Base-by-base conservation (phyloP, 2,113 vertebrate genomes). In the Isichthys henryi region DNA sequence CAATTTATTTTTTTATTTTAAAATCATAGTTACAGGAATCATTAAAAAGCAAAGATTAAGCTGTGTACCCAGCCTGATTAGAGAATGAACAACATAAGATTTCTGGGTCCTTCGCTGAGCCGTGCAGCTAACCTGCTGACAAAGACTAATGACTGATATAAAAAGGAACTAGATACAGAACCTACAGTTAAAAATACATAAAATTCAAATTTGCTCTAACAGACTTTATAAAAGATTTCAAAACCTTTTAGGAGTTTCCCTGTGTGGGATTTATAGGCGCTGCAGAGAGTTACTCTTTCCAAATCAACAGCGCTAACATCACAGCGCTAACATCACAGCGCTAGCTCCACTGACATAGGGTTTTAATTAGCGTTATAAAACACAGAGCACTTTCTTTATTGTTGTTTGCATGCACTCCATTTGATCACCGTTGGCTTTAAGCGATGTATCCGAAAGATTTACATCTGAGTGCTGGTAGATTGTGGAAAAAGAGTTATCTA, bases 261-360 rank as follows among this genome's bases (percentile, higher is more conserved):
- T 49, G n/a, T 48, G 5, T 27, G 23, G 6, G 83, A 50, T 49
- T 86, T 86, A 86, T 43, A 43, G 74, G 5, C 27, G 80, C 77
- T 89, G 88, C 27, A 21, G 50, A 89, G 50, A 89, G 49, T 62
- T 9, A 89, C 27, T 45, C 45, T 70, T 66, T 88, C 21, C 52
- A 48, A 11, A 53, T 89, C 19, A 58, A 48, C 43, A 50, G 43
- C 43, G 19, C 13, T 48, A 48, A 45, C 17, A 56, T 53, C 50
- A 52, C 50, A 52, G 49, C 11, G 0, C 49, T 50, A 50, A 15
- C 50, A 83, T 84, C 39, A 46, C 39, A 48, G 21, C 3, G 3
- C 45, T 39, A 7, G 13, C 19, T 56, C n/a, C 85, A 27, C 48
- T 87, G 85, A 50, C 85, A 86, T 86, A 3, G 7, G 27, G 4